Evolutionary conservation across 1,140 invertebrate species (phyloP).

Genomic region (Sesamia nonagrioides): DNA sequence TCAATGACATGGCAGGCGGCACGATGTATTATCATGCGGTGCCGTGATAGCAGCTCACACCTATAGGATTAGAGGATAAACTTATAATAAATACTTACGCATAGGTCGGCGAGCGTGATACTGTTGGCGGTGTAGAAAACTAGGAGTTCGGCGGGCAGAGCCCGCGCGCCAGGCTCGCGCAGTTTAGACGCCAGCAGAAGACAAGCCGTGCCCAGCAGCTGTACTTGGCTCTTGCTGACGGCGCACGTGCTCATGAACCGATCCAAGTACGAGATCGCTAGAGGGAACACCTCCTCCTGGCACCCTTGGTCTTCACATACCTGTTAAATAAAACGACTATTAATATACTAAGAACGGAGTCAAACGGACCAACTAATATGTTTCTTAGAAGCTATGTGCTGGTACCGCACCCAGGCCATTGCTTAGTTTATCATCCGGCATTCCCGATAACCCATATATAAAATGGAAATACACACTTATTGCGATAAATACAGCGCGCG

Average conservation of each 20-base stretch:
- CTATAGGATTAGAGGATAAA: background rate
- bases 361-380: slow-evolving; percentile 1
- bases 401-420: slow-evolving; percentile 64
- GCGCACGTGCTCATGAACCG: slow-evolving; percentile 94
- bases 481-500: slow-evolving; percentile 76
- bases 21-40: background rate
- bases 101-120: slow-evolving; percentile 93
- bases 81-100: slow-evolving; percentile 90
- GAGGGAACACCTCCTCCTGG: slow-evolving; percentile 96
- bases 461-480: slow-evolving; percentile 77
- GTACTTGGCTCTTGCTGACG: slow-evolving; percentile 94
- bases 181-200: slow-evolving; percentile 97
- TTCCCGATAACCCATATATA: slow-evolving; percentile 86
- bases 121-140: slow-evolving; percentile 97
- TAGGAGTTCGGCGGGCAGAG: slow-evolving; percentile 93
- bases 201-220: slow-evolving; percentile 96
- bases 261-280: slow-evolving; percentile 97
- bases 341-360: slow-evolving; percentile 8
- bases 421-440: slow-evolving; percentile 78
- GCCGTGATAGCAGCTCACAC: background rate
- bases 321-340: slow-evolving; percentile 88
- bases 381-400: slow-evolving; percentile 59
- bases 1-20: background rate
- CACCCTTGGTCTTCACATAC: slow-evolving; percentile 97
- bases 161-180: slow-evolving; percentile 91